Conservation (phyloP, 2,113 vertebrate genomes). For the Cranoglanis bouderius region DNA sequence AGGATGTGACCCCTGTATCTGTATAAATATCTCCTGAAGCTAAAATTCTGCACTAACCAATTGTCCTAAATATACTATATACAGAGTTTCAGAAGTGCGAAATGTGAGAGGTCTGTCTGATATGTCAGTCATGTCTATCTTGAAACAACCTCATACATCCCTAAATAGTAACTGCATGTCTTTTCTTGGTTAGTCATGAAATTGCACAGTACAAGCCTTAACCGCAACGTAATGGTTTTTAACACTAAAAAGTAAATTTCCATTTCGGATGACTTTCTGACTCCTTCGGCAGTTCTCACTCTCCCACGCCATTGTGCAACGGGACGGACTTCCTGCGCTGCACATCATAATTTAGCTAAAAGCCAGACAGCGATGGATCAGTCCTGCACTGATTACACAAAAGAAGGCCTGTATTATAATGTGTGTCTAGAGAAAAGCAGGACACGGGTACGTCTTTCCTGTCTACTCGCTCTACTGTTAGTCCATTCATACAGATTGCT, state of each 20-base stretch:
- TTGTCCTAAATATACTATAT: not conserved
- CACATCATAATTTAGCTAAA: slow-evolving; percentile 63
- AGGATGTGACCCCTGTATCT: not conserved
- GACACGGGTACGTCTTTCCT: slow-evolving; percentile 64
- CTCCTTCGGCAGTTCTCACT: slow-evolving; percentile 8
- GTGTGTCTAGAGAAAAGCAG: slow-evolving; percentile 57
- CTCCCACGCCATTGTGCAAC: slow-evolving; percentile 42
- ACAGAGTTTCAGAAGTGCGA: not conserved
- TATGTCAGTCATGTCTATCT: not conserved
- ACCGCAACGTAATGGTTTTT: not conserved
- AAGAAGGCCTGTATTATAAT: slow-evolving; percentile 58
- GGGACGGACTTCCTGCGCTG: slow-evolving; percentile 50
- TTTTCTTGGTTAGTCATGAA: not conserved
- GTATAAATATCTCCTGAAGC: not conserved
- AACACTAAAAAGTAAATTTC: not conserved
- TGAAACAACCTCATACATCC: not conserved
- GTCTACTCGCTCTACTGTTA: slow-evolving; percentile 69
- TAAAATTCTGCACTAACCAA: not conserved
- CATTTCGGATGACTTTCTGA: slow-evolving; percentile 8
- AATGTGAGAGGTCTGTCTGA: not conserved
- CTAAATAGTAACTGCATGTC: not conserved
- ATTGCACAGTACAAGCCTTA: not conserved
- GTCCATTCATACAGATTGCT: slow-evolving; percentile 57
- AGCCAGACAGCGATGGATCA: slow-evolving; percentile 60
- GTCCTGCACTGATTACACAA: slow-evolving; percentile 65